phyloP scores from a whole-genome alignment of 2,797 vertebrate species.

The Columba guinea region DNA sequence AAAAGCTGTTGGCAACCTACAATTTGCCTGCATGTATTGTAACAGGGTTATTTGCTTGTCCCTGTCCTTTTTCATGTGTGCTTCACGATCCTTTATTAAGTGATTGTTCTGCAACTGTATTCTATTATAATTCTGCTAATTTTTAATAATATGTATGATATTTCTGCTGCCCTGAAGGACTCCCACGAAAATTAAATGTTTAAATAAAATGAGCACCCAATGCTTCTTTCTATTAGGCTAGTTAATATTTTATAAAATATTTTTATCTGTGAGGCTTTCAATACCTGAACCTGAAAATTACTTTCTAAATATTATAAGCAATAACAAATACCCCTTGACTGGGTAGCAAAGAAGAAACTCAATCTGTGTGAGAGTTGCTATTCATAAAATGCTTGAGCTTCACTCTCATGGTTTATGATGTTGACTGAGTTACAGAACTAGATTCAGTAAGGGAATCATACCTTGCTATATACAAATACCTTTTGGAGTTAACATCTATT shows the following conservation, averaged over 20 bases:
- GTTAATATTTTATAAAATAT: constrained; percentile 54
- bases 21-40: not conserved
- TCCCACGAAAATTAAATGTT: constrained; percentile 65
- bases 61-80: not conserved
- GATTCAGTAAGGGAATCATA: constrained; percentile 25
- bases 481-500: not conserved
- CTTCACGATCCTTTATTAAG: constrained; percentile 49
- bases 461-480: not conserved
- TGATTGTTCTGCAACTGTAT: constrained; percentile 43
- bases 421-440: constrained; percentile 11
- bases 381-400: constrained; percentile 39
- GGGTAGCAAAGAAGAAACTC: constrained; percentile 62
- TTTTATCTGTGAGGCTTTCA: constrained; percentile 44
- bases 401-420: constrained; percentile 23
- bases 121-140: constrained; percentile 46
- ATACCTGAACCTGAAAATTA: constrained; percentile 30
- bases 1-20: not conserved
- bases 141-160: constrained; percentile 56
- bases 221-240: constrained; percentile 42
- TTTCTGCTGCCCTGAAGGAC: constrained; percentile 58
- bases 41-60: not conserved
- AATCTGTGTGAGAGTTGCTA: constrained; percentile 49
- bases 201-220: constrained; percentile 57
- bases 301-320: constrained; percentile 66
- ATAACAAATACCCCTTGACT: constrained; percentile 44